These are phyloP conservation scores for Caenorhabditis elegans DNA, from an alignment of 1,140 invertebrate species.

Conservation along the genomic window DNA sequence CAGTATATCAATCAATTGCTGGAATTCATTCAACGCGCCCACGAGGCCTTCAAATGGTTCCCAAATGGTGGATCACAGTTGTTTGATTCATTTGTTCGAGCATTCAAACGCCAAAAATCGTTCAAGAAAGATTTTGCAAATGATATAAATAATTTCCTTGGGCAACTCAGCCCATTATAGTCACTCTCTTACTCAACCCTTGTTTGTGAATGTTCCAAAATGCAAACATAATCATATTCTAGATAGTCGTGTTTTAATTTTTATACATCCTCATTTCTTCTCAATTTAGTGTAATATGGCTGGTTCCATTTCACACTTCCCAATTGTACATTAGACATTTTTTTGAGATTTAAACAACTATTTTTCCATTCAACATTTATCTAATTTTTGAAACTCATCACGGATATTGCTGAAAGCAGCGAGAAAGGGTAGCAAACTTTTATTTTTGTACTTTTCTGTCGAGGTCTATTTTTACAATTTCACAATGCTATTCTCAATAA, in stretches of 20 bases:
- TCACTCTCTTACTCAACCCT: not conserved
- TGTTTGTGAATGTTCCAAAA: no score
- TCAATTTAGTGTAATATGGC: not conserved
- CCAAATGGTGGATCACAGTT: not conserved
- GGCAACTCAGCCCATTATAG: not conserved
- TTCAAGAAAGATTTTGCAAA: not conserved
- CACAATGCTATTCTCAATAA: no score
- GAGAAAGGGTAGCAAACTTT: not conserved
- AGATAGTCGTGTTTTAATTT: not conserved
- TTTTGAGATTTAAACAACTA: no score
- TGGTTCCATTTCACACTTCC: not conserved
- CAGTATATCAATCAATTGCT: not conserved
- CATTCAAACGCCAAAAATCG: constrained; percentile 24
- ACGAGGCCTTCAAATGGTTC: not conserved
- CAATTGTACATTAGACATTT: no score
- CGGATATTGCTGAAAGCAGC: not conserved
- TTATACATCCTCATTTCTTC: not conserved
- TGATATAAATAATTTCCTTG: not conserved
- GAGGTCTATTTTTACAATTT: not conserved
- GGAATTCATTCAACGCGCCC: not conserved
- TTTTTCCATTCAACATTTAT: no score
- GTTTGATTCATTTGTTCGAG: constrained; percentile 30
- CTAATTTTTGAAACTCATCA: not conserved
- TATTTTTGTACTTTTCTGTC: no score
- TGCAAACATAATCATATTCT: not conserved